These are phyloP conservation scores for Ephialtes manifestator DNA, from an alignment of 2,888 invertebrate genomes.

Conservation along the genomic window DNA sequence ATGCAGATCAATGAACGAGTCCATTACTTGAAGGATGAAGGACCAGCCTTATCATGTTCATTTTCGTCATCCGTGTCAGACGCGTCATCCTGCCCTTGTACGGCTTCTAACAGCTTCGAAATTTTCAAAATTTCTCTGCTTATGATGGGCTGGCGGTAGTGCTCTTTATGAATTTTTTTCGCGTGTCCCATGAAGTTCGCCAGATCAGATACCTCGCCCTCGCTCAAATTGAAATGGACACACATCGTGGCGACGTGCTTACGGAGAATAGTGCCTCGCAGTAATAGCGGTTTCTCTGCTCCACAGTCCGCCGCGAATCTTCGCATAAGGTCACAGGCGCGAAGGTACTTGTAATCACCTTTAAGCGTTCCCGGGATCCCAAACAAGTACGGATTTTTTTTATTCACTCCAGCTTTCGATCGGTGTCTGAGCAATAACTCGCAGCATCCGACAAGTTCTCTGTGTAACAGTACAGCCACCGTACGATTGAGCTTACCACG, in stretches of 20 bases:
- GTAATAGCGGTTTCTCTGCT: conserved; percentile 60
- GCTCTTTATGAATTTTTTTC: conserved; percentile 72
- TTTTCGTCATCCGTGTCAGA: neutral
- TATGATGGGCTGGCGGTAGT: conserved; percentile 71
- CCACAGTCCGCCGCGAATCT: conserved; percentile 59
- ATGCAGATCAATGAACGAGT: neutral
- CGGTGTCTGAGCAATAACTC: conserved; percentile 49
- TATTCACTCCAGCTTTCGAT: conserved; percentile 21
- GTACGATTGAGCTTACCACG: conserved; percentile 62
- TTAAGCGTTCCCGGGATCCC: conserved; percentile 56
- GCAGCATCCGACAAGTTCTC: conserved; percentile 14
- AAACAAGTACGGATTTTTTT: conserved; percentile 67
- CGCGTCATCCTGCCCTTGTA: conserved; percentile 55
- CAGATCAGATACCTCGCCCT: conserved; percentile 70
- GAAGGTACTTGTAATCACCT: conserved; percentile 55
- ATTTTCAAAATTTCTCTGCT: conserved; percentile 69
- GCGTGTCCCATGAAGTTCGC: conserved; percentile 74
- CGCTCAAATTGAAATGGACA: conserved; percentile 57
- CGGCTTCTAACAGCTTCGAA: conserved; percentile 68
- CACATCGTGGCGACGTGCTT: conserved; percentile 73
- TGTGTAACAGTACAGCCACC: conserved; percentile 63
- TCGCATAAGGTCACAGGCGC: conserved; percentile 64
- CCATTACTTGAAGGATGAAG: neutral
- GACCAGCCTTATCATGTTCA: neutral
- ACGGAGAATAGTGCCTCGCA: conserved; percentile 69